Percentiles rank a stretch among this genome's conserved stretches.
These are phyloP conservation scores for Tapera naevia DNA, from an alignment of 2,797 vertebrate genomes.

Conservation along the genomic window DNA sequence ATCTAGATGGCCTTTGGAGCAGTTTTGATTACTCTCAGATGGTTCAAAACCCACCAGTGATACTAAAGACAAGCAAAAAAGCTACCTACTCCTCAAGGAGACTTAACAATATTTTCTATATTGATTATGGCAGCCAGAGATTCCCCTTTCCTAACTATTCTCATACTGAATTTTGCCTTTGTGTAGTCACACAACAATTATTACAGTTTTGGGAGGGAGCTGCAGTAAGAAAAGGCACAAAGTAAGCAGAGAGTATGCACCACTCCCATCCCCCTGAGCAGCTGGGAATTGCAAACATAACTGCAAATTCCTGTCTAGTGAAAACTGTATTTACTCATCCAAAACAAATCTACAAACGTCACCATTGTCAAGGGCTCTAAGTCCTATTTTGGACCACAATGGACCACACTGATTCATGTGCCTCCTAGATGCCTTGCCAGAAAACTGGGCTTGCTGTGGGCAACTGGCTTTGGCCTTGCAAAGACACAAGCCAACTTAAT, in stretches of 20 bases:
- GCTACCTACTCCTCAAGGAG: neutral
- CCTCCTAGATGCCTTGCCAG: neutral
- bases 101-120: neutral
- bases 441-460: neutral
- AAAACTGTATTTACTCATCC: conserved; percentile 28
- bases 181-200: neutral
- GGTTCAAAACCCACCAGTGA: neutral
- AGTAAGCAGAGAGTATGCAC: neutral
- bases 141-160: neutral
- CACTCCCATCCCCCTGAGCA: neutral
- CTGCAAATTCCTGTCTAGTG: conserved; percentile 8
- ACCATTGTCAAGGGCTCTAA: neutral
- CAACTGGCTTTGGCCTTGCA: neutral
- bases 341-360: neutral
- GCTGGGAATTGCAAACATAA: conserved; percentile 18
- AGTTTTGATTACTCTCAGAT: neutral
- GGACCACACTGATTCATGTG: neutral
- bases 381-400: neutral
- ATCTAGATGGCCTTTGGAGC: neutral
- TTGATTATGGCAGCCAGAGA: neutral
- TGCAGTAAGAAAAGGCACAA: neutral
- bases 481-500: neutral
- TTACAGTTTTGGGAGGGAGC: neutral
- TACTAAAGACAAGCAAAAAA: neutral
- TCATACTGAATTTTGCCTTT: neutral